phyloP scores from a whole-genome alignment of 23 tunicate genomes.

The Ciona savignyi region DNA sequence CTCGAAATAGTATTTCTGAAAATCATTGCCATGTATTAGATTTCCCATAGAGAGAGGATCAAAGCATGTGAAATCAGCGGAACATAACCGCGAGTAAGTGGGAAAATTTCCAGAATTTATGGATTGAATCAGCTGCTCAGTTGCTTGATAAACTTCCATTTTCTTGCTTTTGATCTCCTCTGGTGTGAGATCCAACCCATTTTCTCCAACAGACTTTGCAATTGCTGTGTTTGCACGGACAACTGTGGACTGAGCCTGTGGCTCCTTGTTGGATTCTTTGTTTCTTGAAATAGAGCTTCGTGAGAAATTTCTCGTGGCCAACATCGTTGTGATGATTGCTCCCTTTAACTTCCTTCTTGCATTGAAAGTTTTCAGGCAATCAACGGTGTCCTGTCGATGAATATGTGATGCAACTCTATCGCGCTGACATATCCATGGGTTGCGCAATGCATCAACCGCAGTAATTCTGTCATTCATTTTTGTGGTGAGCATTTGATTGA shows the following conservation, averaged over 20 bases:
- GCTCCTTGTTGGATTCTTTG: conserved; percentile 55
- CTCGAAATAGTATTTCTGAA: conserved; percentile 71
- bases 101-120: conserved; percentile 41
- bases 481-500: conserved; percentile 40
- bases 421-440: conserved; percentile 97
- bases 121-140: conserved; percentile 70
- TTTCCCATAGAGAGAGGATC: conserved; percentile 83
- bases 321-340: conserved; percentile 83
- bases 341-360: conserved; percentile 97
- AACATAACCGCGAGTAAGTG: conserved; percentile 46
- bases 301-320: conserved; percentile 83
- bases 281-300: conserved; percentile 28
- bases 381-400: conserved; percentile 95
- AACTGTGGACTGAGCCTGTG: conserved; percentile 74
- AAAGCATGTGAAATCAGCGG: conserved; percentile 73
- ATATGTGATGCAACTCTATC: conserved; percentile 88
- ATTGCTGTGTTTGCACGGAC: conserved; percentile 51
- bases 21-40: conserved; percentile 62
- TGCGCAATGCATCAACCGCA: conserved; percentile 75
- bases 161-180: conserved; percentile 68
- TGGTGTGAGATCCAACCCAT: conserved; percentile 37
- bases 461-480: conserved; percentile 53
- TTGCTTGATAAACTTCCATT: conserved; percentile 51
- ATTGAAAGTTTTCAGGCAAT: conserved; percentile 80
- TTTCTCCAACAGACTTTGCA: conserved; percentile 35